Base-by-base conservation (phyloP, 37 sponge, comb jelly and placozoan genomes). In the Ephydatia muelleri region DNA sequence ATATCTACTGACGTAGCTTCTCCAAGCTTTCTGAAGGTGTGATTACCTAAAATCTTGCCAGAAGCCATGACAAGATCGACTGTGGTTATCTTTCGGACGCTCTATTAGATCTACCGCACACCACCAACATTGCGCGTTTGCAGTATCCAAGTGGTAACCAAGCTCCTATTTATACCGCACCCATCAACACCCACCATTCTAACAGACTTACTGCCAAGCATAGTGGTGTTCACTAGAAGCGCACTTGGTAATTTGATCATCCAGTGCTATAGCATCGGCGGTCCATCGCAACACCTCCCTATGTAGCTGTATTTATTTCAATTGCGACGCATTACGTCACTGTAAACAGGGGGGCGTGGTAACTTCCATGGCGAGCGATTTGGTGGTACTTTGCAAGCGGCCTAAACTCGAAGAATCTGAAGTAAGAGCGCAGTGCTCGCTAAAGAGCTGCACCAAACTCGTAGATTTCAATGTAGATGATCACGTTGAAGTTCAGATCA, bases 321-420 rank as follows among this genome's bases (percentile, higher is more conserved):
- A 57, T 57, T 57, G 57, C 57, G 57, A 57, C 57, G 57, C 57
- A 57, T 57, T 57, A 57, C 57, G 57, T 57, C 57, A 57, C 19
- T 14, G 57, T 57, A 57, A 57, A 57, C 19, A 57, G 57, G 8
- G 57, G 57, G 57, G 57, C 57, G 57, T 57, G 57, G 14, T 11
- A 57, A 13, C 43, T 57, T 57, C 16, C 57, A 57, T 57, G 57
- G 57, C 57, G 57, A 57, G 57, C 16, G 57, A 57, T 57, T 13
- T 57, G 1, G 14, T 14, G 9, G 16, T 8, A 43, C 4, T 4
- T 4, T 43, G 57, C 57, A 57, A 57, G 57, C 12, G 72, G 25
- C 32, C 29, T 12, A 71, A 33, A 71, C 32, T 71, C 72, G 72
- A 71, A 71, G 72, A 71, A n/a, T 16, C 72, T 28, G 72, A 71